phyloP scores from a whole-genome alignment of 2,113 vertebrate species.

The Tetraodon nigroviridis region DNA sequence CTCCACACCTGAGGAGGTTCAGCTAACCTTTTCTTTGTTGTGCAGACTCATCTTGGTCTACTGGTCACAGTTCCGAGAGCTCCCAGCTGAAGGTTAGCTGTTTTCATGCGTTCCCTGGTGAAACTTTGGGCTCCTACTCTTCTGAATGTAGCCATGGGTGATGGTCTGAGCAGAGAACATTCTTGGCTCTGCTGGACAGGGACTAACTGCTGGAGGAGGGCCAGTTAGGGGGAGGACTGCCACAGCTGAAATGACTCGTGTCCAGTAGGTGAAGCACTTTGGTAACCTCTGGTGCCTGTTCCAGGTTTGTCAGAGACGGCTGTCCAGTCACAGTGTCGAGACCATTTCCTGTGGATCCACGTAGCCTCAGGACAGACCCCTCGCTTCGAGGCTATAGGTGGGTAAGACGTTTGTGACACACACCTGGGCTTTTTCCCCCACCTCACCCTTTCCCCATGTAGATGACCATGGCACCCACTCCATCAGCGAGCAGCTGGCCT shows the following conservation, averaged over 20 bases:
- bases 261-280: not conserved
- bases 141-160: too few relatives aligned
- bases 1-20: not conserved
- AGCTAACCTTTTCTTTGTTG: not conserved
- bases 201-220: too few relatives aligned
- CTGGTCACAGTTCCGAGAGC: not conserved
- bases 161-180: too few relatives aligned
- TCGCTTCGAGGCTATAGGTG: slow-evolving; percentile 53
- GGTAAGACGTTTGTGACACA: not conserved
- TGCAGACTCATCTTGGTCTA: slow-evolving; percentile 8
- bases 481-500: slow-evolving; percentile 24
- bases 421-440: not conserved
- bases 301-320: slow-evolving; percentile 7
- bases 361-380: slow-evolving; percentile 17
- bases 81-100: not conserved
- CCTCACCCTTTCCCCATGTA: slow-evolving; percentile 1
- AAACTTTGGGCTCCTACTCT: too few relatives aligned
- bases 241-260: too few relatives aligned
- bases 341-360: slow-evolving; percentile 54
- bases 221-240: too few relatives aligned
- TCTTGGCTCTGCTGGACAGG: too few relatives aligned
- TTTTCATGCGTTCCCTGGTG: not conserved
- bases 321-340: slow-evolving; percentile 41
- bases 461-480: slow-evolving; percentile 36
- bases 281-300: not conserved